A percentile compares a stretch with the other conserved stretches of the same genome.
These are phyloP conservation scores for Orchesella cincta DNA, from an alignment of 1,140 invertebrate genomes.

Conservation along the genomic window DNA sequence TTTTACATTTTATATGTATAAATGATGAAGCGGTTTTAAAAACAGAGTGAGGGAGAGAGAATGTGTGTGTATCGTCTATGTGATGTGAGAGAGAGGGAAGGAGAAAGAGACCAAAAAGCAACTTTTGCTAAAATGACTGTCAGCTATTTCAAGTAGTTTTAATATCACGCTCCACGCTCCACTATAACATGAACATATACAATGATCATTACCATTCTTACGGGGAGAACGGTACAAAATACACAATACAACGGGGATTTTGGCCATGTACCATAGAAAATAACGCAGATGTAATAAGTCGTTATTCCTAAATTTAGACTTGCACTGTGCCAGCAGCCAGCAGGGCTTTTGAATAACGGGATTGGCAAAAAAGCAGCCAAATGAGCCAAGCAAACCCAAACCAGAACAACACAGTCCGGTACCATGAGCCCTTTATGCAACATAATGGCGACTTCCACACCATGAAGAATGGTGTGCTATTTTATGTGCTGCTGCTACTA, in stretches of 20 bases:
- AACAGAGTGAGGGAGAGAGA: not conserved
- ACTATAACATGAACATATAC: not conserved
- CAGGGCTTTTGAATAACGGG: slow-evolving; percentile 3
- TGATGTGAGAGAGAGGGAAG: no score
- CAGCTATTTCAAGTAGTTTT: not conserved
- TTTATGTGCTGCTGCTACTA: no score
- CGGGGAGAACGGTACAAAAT: not conserved
- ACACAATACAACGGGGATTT: not conserved
- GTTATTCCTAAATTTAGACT: slow-evolving; percentile 19
- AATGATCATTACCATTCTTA: not conserved
- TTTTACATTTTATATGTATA: slow-evolving; percentile 1
- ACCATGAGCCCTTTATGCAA: no score
- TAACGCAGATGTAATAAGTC: slow-evolving; percentile 12
- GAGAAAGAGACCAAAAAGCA: not conserved
- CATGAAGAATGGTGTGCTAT: no score
- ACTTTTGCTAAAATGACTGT: slow-evolving; percentile 18
- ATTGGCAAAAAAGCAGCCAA: not conserved
- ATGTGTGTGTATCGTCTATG: not conserved
- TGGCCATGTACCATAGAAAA: not conserved
- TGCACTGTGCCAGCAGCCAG: slow-evolving; percentile 7
- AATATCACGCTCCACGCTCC: not conserved
- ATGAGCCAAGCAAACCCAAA: not conserved
- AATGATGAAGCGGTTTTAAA: slow-evolving; percentile 2
- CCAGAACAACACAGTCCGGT: no score
- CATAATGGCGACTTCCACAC: no score